Conservation (phyloP, 2,888 invertebrate species). For the Pseudococcus viburni region DNA sequence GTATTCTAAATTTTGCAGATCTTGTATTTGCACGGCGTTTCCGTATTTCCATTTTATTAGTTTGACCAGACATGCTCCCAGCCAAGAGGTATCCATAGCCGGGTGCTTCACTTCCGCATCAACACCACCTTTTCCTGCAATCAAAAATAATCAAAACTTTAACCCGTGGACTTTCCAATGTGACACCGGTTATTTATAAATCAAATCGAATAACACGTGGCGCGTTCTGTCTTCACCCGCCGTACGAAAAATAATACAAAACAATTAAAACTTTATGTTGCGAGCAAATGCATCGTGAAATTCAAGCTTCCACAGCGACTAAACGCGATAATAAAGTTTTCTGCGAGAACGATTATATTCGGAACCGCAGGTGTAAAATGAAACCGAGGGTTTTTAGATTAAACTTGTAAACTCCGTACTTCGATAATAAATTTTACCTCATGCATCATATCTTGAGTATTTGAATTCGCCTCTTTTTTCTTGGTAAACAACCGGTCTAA, state of each 20-base stretch:
- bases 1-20: constrained; percentile 62
- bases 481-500: neutral
- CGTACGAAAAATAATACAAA: neutral
- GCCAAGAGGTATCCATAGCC: constrained; percentile 62
- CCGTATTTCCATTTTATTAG: constrained; percentile 64
- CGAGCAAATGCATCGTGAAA: constrained; percentile 50
- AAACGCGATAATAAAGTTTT: constrained; percentile 52
- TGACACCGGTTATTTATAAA: neutral
- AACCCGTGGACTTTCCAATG: neutral
- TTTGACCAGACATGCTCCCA: constrained; percentile 56
- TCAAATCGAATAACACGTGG: constrained; percentile 2
- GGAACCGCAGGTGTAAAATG: constrained; percentile 54
- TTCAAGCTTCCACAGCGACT: constrained; percentile 9
- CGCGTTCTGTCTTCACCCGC: neutral
- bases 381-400: constrained; percentile 48
- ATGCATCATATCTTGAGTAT: constrained; percentile 42
- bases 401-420: constrained; percentile 47
- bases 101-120: constrained; percentile 49
- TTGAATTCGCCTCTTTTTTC: constrained; percentile 28
- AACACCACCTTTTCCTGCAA: constrained; percentile 52
- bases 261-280: constrained; percentile 46
- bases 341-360: constrained; percentile 43
- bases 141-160: constrained; percentile 17
- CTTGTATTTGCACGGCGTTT: constrained; percentile 48
- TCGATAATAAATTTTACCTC: constrained; percentile 27